Base-by-base conservation (phyloP, 2,888 invertebrate species). In the Marronus borbonicus region DNA sequence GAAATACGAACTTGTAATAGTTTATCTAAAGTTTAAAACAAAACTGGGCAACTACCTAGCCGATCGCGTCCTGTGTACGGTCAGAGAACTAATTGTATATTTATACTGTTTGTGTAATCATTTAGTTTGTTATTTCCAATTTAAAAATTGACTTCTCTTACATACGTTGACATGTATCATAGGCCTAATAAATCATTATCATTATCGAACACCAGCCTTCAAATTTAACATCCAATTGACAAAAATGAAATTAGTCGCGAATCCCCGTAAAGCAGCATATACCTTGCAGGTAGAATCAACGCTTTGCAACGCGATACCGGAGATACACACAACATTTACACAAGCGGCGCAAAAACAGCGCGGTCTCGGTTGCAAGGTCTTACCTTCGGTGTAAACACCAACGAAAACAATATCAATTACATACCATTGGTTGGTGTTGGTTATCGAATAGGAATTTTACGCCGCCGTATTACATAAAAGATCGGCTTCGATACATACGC, bases 341-440 rank as follows among this genome's bases (percentile, higher is more conserved):
- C 5, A 20, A 58, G 55, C 55, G 20, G 8, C 55, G n/a, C 55
- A 58, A 20, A 44, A 20, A 20, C 55, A 24, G 20, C 55, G 20
- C 55, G 20, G 10, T 58, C 20, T 58, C 17, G 8, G 20, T 58
- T 58, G 17, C 55, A 58, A 58, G 55, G 55, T 58, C 55, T 58
- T 20, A 58, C 55, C 55, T 58, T 58, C 55, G 20, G 20, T 44
- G 55, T 58, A 17, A 20, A 58, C 20, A 58, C 55, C 55, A 20
- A 4, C 17, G 20, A 58, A 17, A 58, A 17, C 20, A 20, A 20
- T 58, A 58, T 58, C 55, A 58, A 24, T 58, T 58, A 58, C 55
- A 20, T 58, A 20, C 8, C 17, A 20, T 20, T 17, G 55, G 20
- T 5, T 17, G 55, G 20, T 20, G 55, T 58, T 58, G 55, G 20